Conservation (phyloP, 1,140 invertebrate genomes). For the Caenorhabditis tropicalis region DNA sequence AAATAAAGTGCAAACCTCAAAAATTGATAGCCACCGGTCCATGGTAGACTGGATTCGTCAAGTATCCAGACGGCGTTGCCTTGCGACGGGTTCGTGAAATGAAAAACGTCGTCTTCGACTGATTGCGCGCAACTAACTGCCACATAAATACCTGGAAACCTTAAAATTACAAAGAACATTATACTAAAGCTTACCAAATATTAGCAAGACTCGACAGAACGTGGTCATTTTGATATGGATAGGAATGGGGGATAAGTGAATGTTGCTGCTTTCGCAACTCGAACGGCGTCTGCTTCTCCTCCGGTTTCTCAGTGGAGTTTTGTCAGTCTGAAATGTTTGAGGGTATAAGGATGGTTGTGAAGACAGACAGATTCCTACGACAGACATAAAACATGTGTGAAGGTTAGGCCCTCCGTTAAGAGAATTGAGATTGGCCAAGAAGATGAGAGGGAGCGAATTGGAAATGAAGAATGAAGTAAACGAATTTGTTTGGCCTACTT, state of each 20-base stretch:
- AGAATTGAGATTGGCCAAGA: constrained; percentile 17
- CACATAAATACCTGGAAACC: constrained; percentile 35
- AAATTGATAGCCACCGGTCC: constrained; percentile 59
- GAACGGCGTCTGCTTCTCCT: neutral
- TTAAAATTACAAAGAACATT: neutral
- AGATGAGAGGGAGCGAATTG: neutral
- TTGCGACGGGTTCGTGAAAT: constrained; percentile 56
- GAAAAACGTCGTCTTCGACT: constrained; percentile 52
- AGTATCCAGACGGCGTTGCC: constrained; percentile 58
- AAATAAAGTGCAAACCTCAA: constrained; percentile 44
- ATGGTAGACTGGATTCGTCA: constrained; percentile 56
- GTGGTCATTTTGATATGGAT: constrained; percentile 36
- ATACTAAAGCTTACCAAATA: neutral
- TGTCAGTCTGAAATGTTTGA: constrained; percentile 7
- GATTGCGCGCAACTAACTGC: constrained; percentile 40
- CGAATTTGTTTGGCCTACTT: constrained; percentile 5
- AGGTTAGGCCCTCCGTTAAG: constrained; percentile 33
- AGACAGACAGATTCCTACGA: neutral
- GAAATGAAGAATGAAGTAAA: neutral
- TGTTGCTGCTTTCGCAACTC: constrained; percentile 37
- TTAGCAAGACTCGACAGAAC: constrained; percentile 35
- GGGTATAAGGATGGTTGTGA: neutral
- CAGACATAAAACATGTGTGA: constrained; percentile 36
- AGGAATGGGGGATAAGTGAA: neutral
- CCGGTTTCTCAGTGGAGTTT: constrained; percentile 39